Percentiles rank a stretch among this genome's conserved stretches.
These are phyloP conservation scores for Branchinecta sandiegonensis DNA, from an alignment of 2,888 invertebrate species.

Conservation along the genomic window DNA sequence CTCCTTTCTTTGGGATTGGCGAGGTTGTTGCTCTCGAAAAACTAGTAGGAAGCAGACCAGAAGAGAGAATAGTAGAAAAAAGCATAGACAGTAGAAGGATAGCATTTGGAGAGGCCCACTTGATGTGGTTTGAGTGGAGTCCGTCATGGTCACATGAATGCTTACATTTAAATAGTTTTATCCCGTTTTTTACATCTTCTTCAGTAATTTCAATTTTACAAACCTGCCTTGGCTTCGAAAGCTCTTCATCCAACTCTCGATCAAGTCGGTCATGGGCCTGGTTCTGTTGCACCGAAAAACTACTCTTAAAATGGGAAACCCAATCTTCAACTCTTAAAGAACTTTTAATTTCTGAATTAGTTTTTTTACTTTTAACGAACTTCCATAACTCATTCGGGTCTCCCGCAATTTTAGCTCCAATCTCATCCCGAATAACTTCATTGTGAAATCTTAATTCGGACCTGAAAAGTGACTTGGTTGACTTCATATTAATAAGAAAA, in stretches of 20 bases:
- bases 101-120: neutral
- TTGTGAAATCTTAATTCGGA: neutral
- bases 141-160: neutral
- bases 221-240: no score
- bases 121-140: slow-evolving; percentile 2
- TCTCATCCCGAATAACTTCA: neutral
- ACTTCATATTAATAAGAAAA: no score
- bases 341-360: neutral
- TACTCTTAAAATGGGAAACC: neutral
- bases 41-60: no score
- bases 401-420: neutral
- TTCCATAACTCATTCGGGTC: neutral
- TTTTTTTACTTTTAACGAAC: neutral
- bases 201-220: neutral
- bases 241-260: no score
- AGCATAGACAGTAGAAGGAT: neutral
- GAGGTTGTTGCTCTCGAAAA: no score
- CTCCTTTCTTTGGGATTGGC: no score
- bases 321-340: neutral
- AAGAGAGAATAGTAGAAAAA: no score
- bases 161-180: neutral
- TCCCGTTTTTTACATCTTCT: neutral
- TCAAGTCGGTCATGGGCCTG: no score
- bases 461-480: no score
- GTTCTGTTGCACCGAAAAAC: neutral